Evolutionary conservation across 2,113 vertebrate genomes (phyloP), one percentile per base, ranked within the genome.

Genomic region (Loxodonta africana): DNA sequence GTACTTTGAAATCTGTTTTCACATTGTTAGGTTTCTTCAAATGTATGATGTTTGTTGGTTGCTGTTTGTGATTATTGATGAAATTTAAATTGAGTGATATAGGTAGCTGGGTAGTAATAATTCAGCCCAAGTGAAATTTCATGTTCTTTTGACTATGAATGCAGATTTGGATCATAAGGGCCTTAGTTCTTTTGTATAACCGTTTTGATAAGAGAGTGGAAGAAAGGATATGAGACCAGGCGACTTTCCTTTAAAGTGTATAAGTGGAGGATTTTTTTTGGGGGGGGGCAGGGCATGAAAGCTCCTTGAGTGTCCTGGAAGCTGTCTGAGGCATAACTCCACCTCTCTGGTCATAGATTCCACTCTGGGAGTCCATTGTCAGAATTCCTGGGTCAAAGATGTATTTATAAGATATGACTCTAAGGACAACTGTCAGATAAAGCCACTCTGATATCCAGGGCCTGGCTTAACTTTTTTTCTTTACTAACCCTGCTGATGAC

Each of bases 61-160:
- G 63, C 26, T 88, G 57, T 57, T 95, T 37, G 37, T 94, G 84
- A 86, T 95, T 78, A 93, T 71, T 65, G 89, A 89, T 89, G 48
- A 81, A 74, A 89, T 92, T 90, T 84, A 93, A 89, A 86, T 76
- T 37, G 91, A 97, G 83, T 51, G 69, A 65, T 77, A 44, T 94
- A 83, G 83, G 78, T 57, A 92, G 8, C 82, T 77, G 10, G 30
- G 80, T 33, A 78, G 11, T 60, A 44, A 83, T 83, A 95, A 76
- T 67, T 92, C 60, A 51, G 23, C 30, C 57, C 46, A 82, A 73
- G 44, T 15, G 48, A 81, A 62, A 96, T 86, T 88, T 73, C 82
- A 20, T 80, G 46, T 96, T 89, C 26, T 94, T 21, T 96, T 80
- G 57, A 26, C 17, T 46, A 5, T 76, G 44, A 76, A 69, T 81